Base-by-base conservation (phyloP, 2,797 vertebrate genomes). In the Sparidentex hasta region DNA sequence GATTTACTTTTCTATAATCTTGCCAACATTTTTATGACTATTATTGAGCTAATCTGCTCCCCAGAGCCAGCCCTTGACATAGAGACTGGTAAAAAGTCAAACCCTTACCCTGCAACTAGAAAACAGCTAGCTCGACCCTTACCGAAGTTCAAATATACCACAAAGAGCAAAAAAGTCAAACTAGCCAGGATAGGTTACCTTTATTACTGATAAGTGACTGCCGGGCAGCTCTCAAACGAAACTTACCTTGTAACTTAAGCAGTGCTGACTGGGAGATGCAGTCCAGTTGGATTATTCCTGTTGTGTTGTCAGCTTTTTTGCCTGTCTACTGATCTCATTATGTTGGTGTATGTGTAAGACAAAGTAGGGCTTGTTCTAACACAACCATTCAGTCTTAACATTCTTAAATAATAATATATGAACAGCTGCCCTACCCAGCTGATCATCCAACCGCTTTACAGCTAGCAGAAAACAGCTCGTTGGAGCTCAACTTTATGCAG, bases 121-220 rank as follows among this genome's bases (percentile, higher is more conserved):
- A 23, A n/a, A n/a, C 3, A 52, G 2, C 1, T 4, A 2, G 7
- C 1, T 11, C 7, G 4, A 21, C 21, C 6, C 11, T 29, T 21
- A 4, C 47, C 4, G 44, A 29, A 56, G 29, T 64, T 41, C 6
- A 41, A 25, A 47, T 55, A 41, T 44, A 54, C 23, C 63, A 2
- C 18, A 16, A 50, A n/a, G 48, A 27, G 7, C 29, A 27, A 63
- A 43, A n/a, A 29, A 29, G 29, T 29, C 3, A 29, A 29, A 29
- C 29, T 29, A 29, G 29, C 3, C 29, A 29, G 29, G 5, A 4
- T 4, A 29, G 29, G 5, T 6, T 29, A 29, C 3, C 29, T 29
- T 29, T 29, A 29, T 4, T 4, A 27, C 27, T 27, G 27, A 27
- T 4, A 29, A 29, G 29, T 27, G 25, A 27, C 25, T 27, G 25